Conservation (phyloP, 2,113 vertebrate species). For the Cavia porcellus region DNA sequence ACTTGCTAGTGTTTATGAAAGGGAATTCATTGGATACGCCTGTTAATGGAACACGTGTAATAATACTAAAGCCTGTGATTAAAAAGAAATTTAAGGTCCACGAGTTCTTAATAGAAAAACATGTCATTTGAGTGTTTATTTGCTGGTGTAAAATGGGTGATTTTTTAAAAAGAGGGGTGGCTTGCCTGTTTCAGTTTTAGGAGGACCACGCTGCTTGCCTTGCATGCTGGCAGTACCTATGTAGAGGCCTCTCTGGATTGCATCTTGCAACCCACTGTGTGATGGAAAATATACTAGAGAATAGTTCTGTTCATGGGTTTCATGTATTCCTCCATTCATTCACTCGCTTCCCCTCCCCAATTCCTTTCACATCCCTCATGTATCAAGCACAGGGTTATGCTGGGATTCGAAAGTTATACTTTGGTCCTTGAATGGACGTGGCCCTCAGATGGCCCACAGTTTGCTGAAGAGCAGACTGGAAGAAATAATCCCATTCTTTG, state of each 20-base stretch:
- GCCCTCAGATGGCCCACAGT: not conserved
- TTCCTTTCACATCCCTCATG: not conserved
- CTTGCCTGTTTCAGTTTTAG: constrained; percentile 55
- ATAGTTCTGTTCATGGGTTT: not conserved
- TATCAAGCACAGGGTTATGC: not conserved
- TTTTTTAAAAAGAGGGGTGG: constrained; percentile 49
- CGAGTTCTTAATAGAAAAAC: constrained; percentile 83
- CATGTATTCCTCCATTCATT: not conserved
- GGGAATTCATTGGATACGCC: constrained; percentile 82
- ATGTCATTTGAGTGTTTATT: constrained; percentile 84
- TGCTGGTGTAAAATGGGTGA: constrained; percentile 81
- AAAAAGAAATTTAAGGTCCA: constrained; percentile 84
- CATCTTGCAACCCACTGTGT: not conserved
- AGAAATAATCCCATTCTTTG: not conserved
- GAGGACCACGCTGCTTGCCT: constrained; percentile 48
- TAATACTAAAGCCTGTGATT: constrained; percentile 86
- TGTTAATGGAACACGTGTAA: constrained; percentile 86
- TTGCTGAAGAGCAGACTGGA: not conserved
- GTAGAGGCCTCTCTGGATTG: not conserved
- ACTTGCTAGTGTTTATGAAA: constrained; percentile 84
- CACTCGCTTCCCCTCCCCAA: not conserved
- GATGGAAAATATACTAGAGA: not conserved
- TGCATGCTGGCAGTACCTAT: constrained; percentile 3
- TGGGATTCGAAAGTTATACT: not conserved
- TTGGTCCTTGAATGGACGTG: not conserved